Evolutionary conservation across 2,797 vertebrate species (phyloP).

Genomic region (Crax fasciolata): DNA sequence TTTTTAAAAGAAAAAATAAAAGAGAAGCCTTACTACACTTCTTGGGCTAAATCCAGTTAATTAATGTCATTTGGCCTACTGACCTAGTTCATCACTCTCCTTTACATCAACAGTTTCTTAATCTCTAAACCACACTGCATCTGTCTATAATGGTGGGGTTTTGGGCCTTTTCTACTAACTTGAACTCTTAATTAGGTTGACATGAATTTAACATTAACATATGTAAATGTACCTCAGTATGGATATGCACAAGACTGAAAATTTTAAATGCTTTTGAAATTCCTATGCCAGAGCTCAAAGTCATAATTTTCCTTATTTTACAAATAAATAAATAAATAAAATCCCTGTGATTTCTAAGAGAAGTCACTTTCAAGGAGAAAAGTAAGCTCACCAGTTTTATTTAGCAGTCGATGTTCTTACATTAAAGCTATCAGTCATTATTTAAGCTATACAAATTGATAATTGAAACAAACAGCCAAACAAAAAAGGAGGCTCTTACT

Average conservation of each 20-base stretch:
- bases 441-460: not conserved
- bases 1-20: not conserved
- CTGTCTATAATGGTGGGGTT: not conserved
- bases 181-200: not conserved
- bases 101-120: not conserved
- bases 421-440: not conserved
- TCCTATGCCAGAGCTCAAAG: not conserved
- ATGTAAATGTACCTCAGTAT: not conserved
- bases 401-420: not conserved
- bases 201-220: not conserved
- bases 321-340: not conserved
- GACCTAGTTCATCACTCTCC: not conserved
- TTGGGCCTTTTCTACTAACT: not conserved
- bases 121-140: not conserved
- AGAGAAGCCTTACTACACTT: not conserved
- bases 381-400: not conserved
- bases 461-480: not conserved
- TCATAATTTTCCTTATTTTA: not conserved
- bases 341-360: not conserved
- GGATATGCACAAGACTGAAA: not conserved
- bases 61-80: not conserved
- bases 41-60: not conserved
- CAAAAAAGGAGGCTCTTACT: constrained; percentile 81
- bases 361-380: not conserved
- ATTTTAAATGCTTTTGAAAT: not conserved